phyloP scores from a whole-genome alignment of 2,888 invertebrate species.

The Mantis religiosa region DNA sequence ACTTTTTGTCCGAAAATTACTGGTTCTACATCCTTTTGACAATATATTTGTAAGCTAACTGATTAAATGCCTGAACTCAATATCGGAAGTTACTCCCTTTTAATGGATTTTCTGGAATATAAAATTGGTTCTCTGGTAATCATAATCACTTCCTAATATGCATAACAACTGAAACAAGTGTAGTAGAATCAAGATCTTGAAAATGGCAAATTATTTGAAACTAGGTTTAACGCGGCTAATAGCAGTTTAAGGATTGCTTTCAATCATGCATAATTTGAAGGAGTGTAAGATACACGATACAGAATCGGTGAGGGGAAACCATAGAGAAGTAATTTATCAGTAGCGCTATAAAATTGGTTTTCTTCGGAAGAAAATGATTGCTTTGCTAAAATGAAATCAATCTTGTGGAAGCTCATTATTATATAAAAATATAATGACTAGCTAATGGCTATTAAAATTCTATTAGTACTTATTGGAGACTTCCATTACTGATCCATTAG shows the following conservation, averaged over 20 bases:
- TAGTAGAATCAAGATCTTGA: background rate
- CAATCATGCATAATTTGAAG: background rate
- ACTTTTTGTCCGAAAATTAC: too few relatives aligned
- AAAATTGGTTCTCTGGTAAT: too few relatives aligned
- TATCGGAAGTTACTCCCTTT: too few relatives aligned
- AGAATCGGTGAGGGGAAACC: background rate
- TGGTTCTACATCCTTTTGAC: too few relatives aligned
- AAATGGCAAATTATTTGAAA: background rate
- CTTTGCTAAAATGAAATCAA: background rate
- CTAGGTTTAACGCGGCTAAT: background rate
- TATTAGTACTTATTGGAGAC: background rate
- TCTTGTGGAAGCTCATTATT: background rate
- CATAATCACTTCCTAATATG: too few relatives aligned
- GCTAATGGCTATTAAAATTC: conserved; percentile 3
- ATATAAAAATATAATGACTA: background rate
- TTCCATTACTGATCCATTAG: conserved; percentile 9
- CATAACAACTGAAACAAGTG: too few relatives aligned
- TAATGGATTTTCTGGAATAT: too few relatives aligned
- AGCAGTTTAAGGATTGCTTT: background rate
- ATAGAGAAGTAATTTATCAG: background rate
- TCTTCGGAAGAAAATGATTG: background rate
- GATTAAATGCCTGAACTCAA: too few relatives aligned
- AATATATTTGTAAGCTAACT: too few relatives aligned
- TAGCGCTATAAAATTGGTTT: background rate
- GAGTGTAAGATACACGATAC: background rate